Base-by-base conservation (phyloP, 2,113 vertebrate species). In the Scytalopus superciliaris region DNA sequence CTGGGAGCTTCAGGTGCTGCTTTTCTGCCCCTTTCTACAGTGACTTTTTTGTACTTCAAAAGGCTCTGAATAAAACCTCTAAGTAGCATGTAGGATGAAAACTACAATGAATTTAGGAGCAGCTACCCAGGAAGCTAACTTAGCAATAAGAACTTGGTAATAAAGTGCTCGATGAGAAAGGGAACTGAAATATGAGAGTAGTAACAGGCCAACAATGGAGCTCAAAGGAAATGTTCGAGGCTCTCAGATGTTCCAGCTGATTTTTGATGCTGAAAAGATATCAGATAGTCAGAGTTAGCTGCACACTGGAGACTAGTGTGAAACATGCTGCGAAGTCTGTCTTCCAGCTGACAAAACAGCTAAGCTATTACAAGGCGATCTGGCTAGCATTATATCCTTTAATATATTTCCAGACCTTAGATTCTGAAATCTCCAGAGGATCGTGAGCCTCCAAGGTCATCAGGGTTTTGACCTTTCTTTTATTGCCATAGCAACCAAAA, bases 401-500 rank as follows among this genome's bases (percentile, higher is more conserved):
- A 84, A 85, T 95, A 82, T 86, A 92, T 94, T 95, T 95, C 73
- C 62, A 92, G 76, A 82, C 86, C 95, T 89, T 39, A 57, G 79
- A 84, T 91, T 90, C 19, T 90, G 92, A 93, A 94, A 89, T 92
- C 95, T 68, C 69, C 17, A 56, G 84, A 94, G 96, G 90, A 96
- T 84, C 70, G 45, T 76, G 45, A 94, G 56, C 75, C 68, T 90
- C 83, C 83, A 82, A 82, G 80, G 84, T 95, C 94, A 96, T 93
- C 80, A 91, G 33, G 94, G 88, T 77, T 96, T 97, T 7, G 62
- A 75, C 94, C 74, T 70, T 96, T 87, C 84, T 81, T 94, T 96
- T 95, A 96, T 97, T 93, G 67, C 90, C 85, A 97, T 97, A 90
- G 97, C 90, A 97, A 98, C 97, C 84, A 95, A 95, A 95, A 87